phyloP scores from a whole-genome alignment of 2,113 vertebrate species.

The Cyphomyrus discorhynchus region DNA sequence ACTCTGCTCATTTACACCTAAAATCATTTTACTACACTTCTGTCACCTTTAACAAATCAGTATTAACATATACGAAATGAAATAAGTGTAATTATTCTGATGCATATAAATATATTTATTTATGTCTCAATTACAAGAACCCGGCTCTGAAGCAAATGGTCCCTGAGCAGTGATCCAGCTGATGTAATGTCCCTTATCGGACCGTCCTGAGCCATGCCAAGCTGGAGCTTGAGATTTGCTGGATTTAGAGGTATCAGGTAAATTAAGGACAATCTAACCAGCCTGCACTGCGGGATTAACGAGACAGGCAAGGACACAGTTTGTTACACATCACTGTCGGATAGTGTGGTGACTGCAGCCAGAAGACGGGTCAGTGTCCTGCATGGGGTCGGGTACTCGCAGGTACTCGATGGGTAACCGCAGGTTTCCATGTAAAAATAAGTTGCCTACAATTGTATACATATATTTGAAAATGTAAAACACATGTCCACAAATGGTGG shows the following conservation, averaged over 20 bases:
- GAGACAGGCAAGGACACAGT: not conserved
- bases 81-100: not conserved
- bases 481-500: not conserved
- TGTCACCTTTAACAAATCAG: not conserved
- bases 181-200: not conserved
- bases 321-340: not conserved
- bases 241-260: not conserved
- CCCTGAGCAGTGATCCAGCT: not conserved
- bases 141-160: not conserved
- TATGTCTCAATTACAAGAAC: not conserved
- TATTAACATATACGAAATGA: not conserved
- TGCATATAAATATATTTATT: not conserved
- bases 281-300: not conserved
- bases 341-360: not conserved
- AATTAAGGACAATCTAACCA: not conserved
- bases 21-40: not conserved
- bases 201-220: not conserved
- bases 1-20: not conserved
- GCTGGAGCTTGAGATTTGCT: not conserved
- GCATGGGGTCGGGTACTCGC: not conserved
- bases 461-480: not conserved
- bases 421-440: not conserved
- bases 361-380: not conserved
- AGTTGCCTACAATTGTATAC: not conserved
- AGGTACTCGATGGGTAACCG: not conserved